Percentiles rank a stretch among this genome's conserved stretches.
These are phyloP conservation scores for Stegophylla sp. DNA, from an alignment of 2,888 invertebrate genomes.

Conservation along the genomic window DNA sequence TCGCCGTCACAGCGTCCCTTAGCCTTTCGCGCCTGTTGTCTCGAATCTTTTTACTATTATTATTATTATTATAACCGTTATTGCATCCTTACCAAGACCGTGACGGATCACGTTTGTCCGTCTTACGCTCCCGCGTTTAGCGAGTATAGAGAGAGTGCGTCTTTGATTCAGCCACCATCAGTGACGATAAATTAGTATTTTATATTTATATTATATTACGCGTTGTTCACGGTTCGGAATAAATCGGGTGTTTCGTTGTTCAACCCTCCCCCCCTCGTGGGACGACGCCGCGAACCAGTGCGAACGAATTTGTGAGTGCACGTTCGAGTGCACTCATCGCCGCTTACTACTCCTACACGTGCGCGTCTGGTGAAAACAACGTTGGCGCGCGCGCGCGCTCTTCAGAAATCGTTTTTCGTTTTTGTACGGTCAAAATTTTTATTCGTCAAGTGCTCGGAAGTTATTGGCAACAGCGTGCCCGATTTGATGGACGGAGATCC, in stretches of 20 bases:
- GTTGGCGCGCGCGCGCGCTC: neutral
- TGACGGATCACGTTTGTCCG: too few species aligned
- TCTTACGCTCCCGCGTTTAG: neutral
- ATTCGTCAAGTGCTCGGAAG: too few species aligned
- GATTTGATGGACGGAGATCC: neutral
- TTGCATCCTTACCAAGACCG: too few species aligned
- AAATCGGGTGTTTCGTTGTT: neutral
- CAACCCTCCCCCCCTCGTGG: too few species aligned
- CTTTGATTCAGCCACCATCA: neutral
- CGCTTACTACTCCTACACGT: neutral
- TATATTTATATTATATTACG: too few species aligned
- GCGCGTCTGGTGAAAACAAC: neutral
- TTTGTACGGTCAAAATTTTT: too few species aligned
- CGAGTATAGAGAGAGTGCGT: neutral
- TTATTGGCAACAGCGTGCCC: neutral
- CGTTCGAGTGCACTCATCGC: neutral
- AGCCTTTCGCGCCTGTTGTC: conserved; percentile 2
- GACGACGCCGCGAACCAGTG: neutral
- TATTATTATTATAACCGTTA: too few species aligned
- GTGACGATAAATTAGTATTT: too few species aligned
- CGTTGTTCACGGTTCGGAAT: neutral
- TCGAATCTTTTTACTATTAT: too few species aligned
- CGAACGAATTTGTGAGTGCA: neutral
- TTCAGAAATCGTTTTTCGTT: neutral
- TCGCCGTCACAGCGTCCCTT: neutral